Evolutionary conservation across 2,797 vertebrate genomes (phyloP).

Genomic region (Rhinichthys osculus): DNA sequence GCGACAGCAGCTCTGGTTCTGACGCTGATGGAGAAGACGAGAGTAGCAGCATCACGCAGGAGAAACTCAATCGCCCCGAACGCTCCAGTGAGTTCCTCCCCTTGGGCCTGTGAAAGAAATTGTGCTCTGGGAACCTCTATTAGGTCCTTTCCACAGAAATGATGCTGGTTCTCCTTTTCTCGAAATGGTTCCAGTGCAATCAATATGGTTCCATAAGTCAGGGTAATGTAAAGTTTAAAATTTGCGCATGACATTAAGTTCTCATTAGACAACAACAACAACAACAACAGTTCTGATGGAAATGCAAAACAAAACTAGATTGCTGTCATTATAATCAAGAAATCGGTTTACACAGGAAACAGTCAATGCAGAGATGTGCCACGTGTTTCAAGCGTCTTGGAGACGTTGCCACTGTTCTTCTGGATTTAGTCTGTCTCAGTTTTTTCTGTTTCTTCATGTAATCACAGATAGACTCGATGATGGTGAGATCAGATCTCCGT

Average conservation of each 20-base stretch:
- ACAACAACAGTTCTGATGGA: neutral
- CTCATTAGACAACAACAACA: neutral
- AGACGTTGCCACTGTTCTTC: too few relatives aligned
- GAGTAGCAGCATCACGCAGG: conserved; percentile 81
- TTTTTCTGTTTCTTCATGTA: too few relatives aligned
- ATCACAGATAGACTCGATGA: too few relatives aligned
- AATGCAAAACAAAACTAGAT: neutral
- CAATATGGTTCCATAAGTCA: neutral
- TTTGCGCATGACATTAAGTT: neutral
- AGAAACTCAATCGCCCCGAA: conserved; percentile 85
- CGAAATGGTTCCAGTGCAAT: neutral
- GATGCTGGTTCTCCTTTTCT: neutral
- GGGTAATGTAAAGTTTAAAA: neutral
- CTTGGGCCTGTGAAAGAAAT: conserved; percentile 21
- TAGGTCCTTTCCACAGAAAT: neutral
- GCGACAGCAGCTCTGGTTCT: conserved; percentile 84
- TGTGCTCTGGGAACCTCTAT: conserved; percentile 48
- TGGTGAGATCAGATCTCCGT: too few relatives aligned
- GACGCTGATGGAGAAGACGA: conserved; percentile 80
- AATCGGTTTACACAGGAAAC: neutral
- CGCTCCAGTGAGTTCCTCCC: conserved; percentile 84
- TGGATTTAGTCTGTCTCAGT: too few relatives aligned
- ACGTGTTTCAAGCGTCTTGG: too few relatives aligned
- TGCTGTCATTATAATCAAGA: neutral
- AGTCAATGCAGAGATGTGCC: neutral